Evolutionary conservation across 2,113 vertebrate species (phyloP).

Genomic region (Hydrolagus affinis): DNA sequence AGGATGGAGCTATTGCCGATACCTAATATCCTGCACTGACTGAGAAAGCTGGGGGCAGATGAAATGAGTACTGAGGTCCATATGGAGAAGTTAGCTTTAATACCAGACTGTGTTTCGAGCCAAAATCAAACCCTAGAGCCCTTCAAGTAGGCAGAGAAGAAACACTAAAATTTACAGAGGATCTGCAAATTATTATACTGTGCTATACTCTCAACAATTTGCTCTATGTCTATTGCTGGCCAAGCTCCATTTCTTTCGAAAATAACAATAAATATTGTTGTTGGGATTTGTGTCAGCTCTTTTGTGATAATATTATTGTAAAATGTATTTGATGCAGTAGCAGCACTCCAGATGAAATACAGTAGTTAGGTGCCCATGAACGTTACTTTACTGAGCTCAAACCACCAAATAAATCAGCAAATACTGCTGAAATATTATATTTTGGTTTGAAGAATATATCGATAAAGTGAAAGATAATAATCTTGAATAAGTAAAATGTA

Average conservation of each 20-base stretch:
- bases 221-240: not conserved
- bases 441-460: not conserved
- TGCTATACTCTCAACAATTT: not conserved
- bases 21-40: too few species aligned
- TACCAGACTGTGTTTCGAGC: too few species aligned
- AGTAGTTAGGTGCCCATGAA: not conserved
- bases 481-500: not conserved
- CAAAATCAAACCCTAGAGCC: not conserved
- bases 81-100: too few species aligned
- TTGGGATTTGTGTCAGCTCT: not conserved
- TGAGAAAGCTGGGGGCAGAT: too few species aligned
- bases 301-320: not conserved
- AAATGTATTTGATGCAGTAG: not conserved
- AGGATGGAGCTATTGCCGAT: too few species aligned
- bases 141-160: not conserved
- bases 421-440: not conserved
- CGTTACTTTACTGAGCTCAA: conserved; percentile 1
- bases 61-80: too few species aligned
- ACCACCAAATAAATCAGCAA: conserved; percentile 8
- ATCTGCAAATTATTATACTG: not conserved
- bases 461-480: not conserved
- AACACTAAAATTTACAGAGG: not conserved
- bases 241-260: not conserved
- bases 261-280: not conserved
- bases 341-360: not conserved